These are phyloP conservation scores for Lypha dubia DNA, from an alignment of 2,888 invertebrate genomes.

Conservation along the genomic window DNA sequence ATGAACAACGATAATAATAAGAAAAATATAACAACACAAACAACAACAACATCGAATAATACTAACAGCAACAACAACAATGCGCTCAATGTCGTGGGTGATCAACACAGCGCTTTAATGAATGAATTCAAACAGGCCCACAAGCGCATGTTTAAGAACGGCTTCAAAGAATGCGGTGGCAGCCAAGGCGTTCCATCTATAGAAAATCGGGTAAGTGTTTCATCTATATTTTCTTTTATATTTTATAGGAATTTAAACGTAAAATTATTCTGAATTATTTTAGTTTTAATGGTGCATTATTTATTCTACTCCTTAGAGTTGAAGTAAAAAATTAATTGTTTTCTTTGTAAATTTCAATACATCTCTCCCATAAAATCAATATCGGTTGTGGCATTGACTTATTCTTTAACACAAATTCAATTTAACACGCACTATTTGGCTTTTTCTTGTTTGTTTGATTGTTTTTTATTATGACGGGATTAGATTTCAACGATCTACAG, in stretches of 20 bases:
- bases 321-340: not conserved
- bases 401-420: conserved; percentile 12
- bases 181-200: conserved; percentile 75
- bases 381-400: conserved; percentile 26
- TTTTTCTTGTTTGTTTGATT: not conserved
- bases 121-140: conserved; percentile 95
- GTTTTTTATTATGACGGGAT: not conserved
- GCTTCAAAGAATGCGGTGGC: conserved; percentile 79
- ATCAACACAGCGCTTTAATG: conserved; percentile 90
- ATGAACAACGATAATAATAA: conserved; percentile 32
- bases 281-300: not conserved
- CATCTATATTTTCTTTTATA: not conserved
- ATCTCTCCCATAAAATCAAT: conserved; percentile 15
- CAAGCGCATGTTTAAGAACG: conserved; percentile 91
- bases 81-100: conserved; percentile 82
- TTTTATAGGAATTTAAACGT: not conserved
- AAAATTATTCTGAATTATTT: conserved; percentile 5
- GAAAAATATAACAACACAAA: conserved; percentile 12
- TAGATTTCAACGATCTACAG: conserved; percentile 17
- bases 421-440: conserved; percentile 52
- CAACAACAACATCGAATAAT: conserved; percentile 48
- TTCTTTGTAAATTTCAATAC: not conserved
- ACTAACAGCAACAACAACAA: conserved; percentile 52
- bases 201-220: conserved; percentile 75
- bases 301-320: not conserved